phyloP scores from a whole-genome alignment of 23 tunicate species.

The Ciona savignyi region DNA sequence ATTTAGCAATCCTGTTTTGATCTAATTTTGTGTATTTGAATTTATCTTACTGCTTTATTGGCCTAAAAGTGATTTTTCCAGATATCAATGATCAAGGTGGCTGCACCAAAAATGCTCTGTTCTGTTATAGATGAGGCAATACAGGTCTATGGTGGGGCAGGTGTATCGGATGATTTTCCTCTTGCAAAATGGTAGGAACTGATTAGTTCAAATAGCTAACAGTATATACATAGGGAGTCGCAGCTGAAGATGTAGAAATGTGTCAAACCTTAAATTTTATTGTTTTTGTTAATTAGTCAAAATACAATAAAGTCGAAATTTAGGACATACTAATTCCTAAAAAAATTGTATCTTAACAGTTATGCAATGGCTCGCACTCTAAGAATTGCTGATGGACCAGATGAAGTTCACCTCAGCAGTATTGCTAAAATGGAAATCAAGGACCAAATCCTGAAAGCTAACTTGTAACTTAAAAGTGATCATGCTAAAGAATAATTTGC shows the following conservation, averaged over 20 bases:
- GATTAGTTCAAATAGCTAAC: too few species aligned
- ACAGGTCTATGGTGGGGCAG: conserved; percentile 94
- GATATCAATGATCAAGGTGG: conserved; percentile 99
- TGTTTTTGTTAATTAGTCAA: too few species aligned
- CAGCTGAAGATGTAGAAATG: too few species aligned
- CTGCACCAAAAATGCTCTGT: conserved; percentile 71
- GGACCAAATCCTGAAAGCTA: conserved; percentile 63
- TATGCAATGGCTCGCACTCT: conserved; percentile 69
- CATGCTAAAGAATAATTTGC: too few species aligned
- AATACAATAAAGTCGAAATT: too few species aligned
- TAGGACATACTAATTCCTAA: not conserved
- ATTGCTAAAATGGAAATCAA: conserved; percentile 77
- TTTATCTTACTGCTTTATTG: too few species aligned
- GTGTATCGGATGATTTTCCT: conserved; percentile 86
- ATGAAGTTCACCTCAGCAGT: conserved; percentile 86
- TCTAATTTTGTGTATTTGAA: too few species aligned
- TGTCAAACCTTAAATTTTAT: too few species aligned
- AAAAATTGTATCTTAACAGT: conserved; percentile 16
- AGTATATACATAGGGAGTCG: too few species aligned
- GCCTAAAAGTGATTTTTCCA: conserved; percentile 19
- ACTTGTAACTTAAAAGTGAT: conserved; percentile 28
- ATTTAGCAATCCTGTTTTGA: too few species aligned
- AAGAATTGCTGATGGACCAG: conserved; percentile 97
- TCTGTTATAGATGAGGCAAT: conserved; percentile 73
- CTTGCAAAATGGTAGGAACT: conserved; percentile 58